Evolutionary conservation across 2,888 invertebrate genomes (phyloP).

Genomic region (Drosophila suboccidentalis): DNA sequence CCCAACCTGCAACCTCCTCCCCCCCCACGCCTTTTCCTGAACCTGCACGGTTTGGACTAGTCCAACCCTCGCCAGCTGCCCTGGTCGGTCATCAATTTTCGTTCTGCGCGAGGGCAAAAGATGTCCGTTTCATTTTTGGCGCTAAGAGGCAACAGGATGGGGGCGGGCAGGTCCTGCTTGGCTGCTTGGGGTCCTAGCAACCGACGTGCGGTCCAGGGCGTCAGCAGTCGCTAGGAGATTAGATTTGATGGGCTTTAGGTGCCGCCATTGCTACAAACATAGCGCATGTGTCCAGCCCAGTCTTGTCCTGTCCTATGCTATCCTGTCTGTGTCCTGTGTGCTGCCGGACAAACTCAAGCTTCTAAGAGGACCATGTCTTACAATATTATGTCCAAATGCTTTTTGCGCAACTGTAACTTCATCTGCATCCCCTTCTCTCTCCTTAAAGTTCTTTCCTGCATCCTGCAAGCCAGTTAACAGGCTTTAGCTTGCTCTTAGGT

Average conservation of each 20-base stretch:
- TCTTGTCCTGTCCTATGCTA: slow-evolving; percentile 43
- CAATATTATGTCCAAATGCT: slow-evolving; percentile 60
- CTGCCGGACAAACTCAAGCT: slow-evolving; percentile 22
- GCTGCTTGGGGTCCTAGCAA: slow-evolving; percentile 43
- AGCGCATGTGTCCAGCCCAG: slow-evolving; percentile 56
- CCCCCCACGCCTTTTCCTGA: background rate
- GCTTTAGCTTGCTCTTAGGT: background rate
- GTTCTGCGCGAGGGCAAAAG: slow-evolving; percentile 62
- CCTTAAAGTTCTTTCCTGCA: slow-evolving; percentile 26
- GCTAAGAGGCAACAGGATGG: slow-evolving; percentile 12
- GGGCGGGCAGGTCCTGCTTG: slow-evolving; percentile 2
- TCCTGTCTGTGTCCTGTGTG: slow-evolving; percentile 8
- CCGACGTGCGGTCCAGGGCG: slow-evolving; percentile 45
- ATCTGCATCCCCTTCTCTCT: slow-evolving; percentile 12
- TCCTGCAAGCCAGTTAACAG: background rate
- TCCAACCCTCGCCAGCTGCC: slow-evolving; percentile 52
- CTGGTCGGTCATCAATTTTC: slow-evolving; percentile 78
- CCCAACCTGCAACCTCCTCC: background rate
- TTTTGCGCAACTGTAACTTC: slow-evolving; percentile 36
- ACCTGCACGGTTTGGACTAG: slow-evolving; percentile 14
- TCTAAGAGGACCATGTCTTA: slow-evolving; percentile 57
- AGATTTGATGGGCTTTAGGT: slow-evolving; percentile 80
- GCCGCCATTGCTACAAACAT: slow-evolving; percentile 44
- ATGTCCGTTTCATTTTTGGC: slow-evolving; percentile 53
- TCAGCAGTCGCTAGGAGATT: slow-evolving; percentile 75